A percentile compares a stretch with the other conserved stretches of the same genome.
Evolutionary conservation across 2,113 vertebrate genomes (phyloP).

Genomic region (Ameiurus melas): DNA sequence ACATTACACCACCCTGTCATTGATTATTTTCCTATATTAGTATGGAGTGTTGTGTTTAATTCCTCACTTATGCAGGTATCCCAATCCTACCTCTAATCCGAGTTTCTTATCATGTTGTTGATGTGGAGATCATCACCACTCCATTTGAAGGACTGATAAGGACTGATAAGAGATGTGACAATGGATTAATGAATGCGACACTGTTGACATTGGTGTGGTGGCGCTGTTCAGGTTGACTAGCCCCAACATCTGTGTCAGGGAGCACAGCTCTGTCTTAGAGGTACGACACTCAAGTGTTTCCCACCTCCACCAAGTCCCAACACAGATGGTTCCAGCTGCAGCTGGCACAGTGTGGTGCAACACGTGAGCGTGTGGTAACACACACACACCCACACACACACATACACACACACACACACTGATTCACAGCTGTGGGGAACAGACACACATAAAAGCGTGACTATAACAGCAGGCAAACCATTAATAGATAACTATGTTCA

Average conservation of each 20-base stretch:
- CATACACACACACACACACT: conserved; percentile 60
- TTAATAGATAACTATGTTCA: conserved; percentile 60
- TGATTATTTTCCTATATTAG: not conserved
- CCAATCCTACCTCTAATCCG: too few species aligned
- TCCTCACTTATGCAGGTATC: not conserved
- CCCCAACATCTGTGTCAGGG: conserved; percentile 65
- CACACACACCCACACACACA: conserved; percentile 56
- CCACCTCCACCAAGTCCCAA: conserved; percentile 63
- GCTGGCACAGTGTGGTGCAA: conserved; percentile 69
- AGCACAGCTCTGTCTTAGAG: conserved; percentile 68
- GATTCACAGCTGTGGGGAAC: conserved; percentile 61
- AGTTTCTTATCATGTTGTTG: conserved; percentile 73
- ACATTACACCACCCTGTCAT: too few species aligned
- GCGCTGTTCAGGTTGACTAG: conserved; percentile 66
- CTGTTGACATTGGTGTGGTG: conserved; percentile 13
- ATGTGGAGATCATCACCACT: conserved; percentile 36
- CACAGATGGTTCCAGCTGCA: conserved; percentile 77
- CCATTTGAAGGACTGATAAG: conserved; percentile 16
- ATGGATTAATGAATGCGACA: not conserved
- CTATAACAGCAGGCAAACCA: conserved; percentile 60
- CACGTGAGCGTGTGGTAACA: conserved; percentile 69
- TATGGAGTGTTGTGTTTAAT: not conserved
- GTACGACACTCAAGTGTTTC: conserved; percentile 69
- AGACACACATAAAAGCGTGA: conserved; percentile 66
- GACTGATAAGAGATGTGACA: not conserved